Conservation (phyloP, 2,797 vertebrate species). For the Danio kyathit region DNA sequence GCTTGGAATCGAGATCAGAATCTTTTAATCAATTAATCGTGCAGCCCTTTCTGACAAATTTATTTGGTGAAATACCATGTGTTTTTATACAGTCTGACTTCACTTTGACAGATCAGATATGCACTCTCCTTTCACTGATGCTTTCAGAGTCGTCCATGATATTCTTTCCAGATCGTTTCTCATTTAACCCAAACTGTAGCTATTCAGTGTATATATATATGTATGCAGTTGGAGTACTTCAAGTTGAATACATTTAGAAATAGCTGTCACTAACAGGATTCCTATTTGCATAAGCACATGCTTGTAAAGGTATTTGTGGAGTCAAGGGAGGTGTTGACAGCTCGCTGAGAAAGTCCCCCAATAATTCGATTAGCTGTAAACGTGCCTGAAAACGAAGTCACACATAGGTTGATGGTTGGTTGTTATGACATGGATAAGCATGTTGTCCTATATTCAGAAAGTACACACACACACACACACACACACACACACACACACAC, state of each 20-base stretch:
- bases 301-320: constrained; percentile 47
- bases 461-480: too few species aligned
- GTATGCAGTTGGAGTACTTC: constrained; percentile 30
- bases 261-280: constrained; percentile 69
- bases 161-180: neutral
- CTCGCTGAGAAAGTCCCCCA: constrained; percentile 27
- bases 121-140: neutral
- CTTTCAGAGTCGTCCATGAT: neutral
- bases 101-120: neutral
- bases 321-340: constrained; percentile 56
- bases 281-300: constrained; percentile 56
- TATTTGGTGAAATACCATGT: too few species aligned
- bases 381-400: constrained; percentile 37
- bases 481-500: too few species aligned
- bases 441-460: too few species aligned
- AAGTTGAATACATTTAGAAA: constrained; percentile 60
- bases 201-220: neutral
- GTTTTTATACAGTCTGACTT: neutral
- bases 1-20: too few species aligned
- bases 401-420: constrained; percentile 7
- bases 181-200: neutral
- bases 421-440: too few species aligned
- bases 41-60: too few species aligned
- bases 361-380: constrained; percentile 46
- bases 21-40: too few species aligned